Evolutionary conservation across 2,888 invertebrate species (phyloP).

Genomic region (Standfussiana lucernea): DNA sequence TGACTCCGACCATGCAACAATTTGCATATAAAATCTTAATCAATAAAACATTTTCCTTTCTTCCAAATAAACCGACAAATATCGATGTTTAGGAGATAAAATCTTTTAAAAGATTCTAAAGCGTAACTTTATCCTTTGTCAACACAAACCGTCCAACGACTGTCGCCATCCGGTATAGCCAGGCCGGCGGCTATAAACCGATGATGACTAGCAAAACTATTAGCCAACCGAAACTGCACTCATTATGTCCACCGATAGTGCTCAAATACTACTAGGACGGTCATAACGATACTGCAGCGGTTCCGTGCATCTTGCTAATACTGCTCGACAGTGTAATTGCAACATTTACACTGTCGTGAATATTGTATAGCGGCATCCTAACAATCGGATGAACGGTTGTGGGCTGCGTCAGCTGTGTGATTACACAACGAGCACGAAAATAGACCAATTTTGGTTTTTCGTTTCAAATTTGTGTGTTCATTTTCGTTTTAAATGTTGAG

Average conservation of each 20-base stretch:
- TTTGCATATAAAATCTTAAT: not conserved
- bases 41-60: not conserved
- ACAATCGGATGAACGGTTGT: conserved; percentile 65
- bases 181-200: conserved; percentile 51
- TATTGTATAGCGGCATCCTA: conserved; percentile 63
- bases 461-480: conserved; percentile 61
- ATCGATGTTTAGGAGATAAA: not conserved
- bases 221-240: conserved; percentile 57
- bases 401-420: conserved; percentile 64
- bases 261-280: conserved; percentile 49
- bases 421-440: conserved; percentile 57
- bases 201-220: conserved; percentile 58
- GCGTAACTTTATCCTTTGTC: conserved; percentile 2
- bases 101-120: conserved; percentile 18
- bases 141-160: conserved; percentile 18
- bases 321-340: conserved; percentile 64
- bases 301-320: conserved; percentile 63
- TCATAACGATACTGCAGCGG: conserved; percentile 48
- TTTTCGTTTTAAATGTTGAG: conserved; percentile 61
- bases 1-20: not conserved
- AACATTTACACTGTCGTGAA: conserved; percentile 68
- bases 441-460: conserved; percentile 68
- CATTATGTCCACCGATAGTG: conserved; percentile 46
- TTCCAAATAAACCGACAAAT: not conserved
- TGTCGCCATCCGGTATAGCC: conserved; percentile 40